Base-by-base conservation (phyloP, 1,140 invertebrate species). In the Leguminivora glycinivorella region DNA sequence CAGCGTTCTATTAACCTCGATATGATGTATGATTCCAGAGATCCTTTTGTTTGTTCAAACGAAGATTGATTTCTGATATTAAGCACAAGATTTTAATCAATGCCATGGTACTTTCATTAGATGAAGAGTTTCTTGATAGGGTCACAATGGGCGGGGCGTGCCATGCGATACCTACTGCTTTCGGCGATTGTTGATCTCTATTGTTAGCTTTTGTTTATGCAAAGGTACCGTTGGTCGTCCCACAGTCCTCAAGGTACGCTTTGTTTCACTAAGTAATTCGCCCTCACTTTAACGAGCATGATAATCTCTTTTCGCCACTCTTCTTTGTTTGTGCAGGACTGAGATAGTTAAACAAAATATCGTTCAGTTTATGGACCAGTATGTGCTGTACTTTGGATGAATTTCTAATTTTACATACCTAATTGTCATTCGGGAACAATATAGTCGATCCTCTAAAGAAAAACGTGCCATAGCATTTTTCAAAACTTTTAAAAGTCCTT, bases 1-100 rank as follows among this genome's bases (percentile, higher is more conserved):
- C 63, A 52, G 60, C 74, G 79, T 75, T 77, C 77, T 69, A 81
- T 75, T 81, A 76, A 81, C 79, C 77, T 76, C 69, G 26, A 58
- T 72, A 66, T 71, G 38, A 72, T 73, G 58, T 63, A 75, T 79
- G 25, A 12, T 74, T 76, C 70, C 70, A 34, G 58, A 38, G 69
- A 43, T 74, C 72, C 68, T 79, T 75, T 79, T 81, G 72, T 63
- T 40, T 75, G 72, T 56, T 69, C 40, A 56, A 71, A 69, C 34
- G 73, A 78, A 82, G 74, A 78, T 74, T 76, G 74, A 72, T 31
- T 71, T 58, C 74, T 77, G 70, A 73, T 72, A 74, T 68, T 69
- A 71, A 76, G 43, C 38, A 67, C 43, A 67, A 67, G 66, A 24
- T 38, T 67, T 75, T 72, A 73, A 76, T 72, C 74, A 73, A 73